Conservation (phyloP, 1,140 invertebrate species). For the Scaptomyza hsui region DNA sequence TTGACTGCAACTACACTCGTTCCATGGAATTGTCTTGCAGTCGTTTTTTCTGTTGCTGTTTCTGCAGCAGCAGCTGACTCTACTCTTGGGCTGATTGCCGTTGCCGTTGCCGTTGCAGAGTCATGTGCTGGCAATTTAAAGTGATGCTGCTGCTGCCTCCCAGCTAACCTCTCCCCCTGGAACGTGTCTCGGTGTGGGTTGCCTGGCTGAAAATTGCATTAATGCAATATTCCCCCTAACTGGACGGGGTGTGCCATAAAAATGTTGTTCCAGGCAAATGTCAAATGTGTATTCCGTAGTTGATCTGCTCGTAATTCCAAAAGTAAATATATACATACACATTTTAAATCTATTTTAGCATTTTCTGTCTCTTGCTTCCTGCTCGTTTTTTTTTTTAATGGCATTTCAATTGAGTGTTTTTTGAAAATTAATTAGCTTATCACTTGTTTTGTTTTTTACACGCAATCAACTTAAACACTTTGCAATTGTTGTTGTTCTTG, state of each 20-base stretch:
- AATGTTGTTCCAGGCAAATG: slow-evolving; percentile 47
- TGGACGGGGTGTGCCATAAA: slow-evolving; percentile 29
- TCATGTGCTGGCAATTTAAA: slow-evolving; percentile 68
- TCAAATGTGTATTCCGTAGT: slow-evolving; percentile 40
- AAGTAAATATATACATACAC: not conserved
- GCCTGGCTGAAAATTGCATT: slow-evolving; percentile 70
- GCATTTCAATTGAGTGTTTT: slow-evolving; percentile 38
- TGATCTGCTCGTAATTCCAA: not conserved
- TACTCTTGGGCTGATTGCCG: too few relatives aligned
- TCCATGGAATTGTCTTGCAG: too few relatives aligned
- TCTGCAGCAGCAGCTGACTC: not conserved
- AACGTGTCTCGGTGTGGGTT: slow-evolving; percentile 61
- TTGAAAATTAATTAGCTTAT: slow-evolving; percentile 45
- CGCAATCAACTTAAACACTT: slow-evolving; percentile 22
- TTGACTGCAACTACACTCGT: not conserved
- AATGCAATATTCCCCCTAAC: slow-evolving; percentile 56
- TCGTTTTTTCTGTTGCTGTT: not conserved
- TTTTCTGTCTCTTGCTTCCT: not conserved
- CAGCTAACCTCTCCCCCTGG: slow-evolving; percentile 30
- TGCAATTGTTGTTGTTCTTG: slow-evolving; percentile 1
- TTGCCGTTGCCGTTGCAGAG: slow-evolving; percentile 19
- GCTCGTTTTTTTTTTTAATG: slow-evolving; percentile 10
- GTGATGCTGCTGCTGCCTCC: slow-evolving; percentile 45
- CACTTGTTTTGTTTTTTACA: slow-evolving; percentile 18
- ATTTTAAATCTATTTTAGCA: too few relatives aligned